Evolutionary conservation across 2,888 invertebrate genomes (phyloP).

Genomic region (Drosophila prolongata): DNA sequence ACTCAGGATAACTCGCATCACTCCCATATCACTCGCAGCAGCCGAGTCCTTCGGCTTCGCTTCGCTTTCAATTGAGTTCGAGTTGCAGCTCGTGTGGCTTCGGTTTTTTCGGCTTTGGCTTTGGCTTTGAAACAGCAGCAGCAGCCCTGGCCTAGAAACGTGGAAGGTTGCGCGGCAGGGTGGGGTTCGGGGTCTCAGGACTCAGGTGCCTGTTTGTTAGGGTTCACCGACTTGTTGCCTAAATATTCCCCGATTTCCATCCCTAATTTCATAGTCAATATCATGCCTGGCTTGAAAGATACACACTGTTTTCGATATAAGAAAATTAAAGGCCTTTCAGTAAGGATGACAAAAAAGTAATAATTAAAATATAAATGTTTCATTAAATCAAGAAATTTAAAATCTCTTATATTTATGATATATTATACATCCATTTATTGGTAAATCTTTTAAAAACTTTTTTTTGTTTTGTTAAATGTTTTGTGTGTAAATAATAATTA

Average conservation of each 20-base stretch:
- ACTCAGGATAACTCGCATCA: slow-evolving; percentile 22
- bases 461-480: no score
- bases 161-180: slow-evolving; percentile 14
- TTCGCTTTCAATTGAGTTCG: slow-evolving; percentile 40
- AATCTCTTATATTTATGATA: no score
- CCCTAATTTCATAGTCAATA: neutral
- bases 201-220: slow-evolving; percentile 25
- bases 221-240: neutral
- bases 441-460: no score
- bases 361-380: no score
- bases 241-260: neutral
- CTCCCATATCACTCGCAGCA: slow-evolving; percentile 18
- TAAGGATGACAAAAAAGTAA: no score
- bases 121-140: slow-evolving; percentile 43
- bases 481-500: no score
- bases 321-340: no score
- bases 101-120: slow-evolving; percentile 43
- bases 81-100: slow-evolving; percentile 39
- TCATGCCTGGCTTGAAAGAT: neutral
- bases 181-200: neutral
- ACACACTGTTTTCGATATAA: neutral
- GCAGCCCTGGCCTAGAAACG: slow-evolving; percentile 77
- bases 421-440: no score
- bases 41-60: slow-evolving; percentile 43
- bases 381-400: no score